Conservation (phyloP, 2,888 invertebrate species). For the Doris montereyensis region DNA sequence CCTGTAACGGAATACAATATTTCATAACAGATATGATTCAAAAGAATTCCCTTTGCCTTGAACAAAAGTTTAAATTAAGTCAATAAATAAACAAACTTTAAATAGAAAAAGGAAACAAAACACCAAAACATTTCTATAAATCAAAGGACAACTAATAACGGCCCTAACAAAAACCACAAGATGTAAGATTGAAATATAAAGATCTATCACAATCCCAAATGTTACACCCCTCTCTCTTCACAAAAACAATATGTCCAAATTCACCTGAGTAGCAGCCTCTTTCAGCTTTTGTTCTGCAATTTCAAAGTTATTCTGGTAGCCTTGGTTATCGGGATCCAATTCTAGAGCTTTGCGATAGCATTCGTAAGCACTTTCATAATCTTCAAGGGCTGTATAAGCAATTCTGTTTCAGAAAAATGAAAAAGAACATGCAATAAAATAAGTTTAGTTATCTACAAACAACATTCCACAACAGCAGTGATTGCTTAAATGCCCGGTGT, state of each 20-base stretch:
- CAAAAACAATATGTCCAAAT: conserved; percentile 6
- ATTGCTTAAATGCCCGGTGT: no score
- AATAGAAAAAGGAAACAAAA: not conserved
- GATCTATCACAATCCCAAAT: not conserved
- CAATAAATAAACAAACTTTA: not conserved
- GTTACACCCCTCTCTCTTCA: not conserved
- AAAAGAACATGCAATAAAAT: not conserved
- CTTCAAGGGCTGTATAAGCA: conserved; percentile 77
- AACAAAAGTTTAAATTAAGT: not conserved
- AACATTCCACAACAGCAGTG: no score
- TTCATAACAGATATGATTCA: not conserved
- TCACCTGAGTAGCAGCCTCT: conserved; percentile 62
- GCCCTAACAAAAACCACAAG: not conserved
- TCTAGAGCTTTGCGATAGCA: conserved; percentile 91
- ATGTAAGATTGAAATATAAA: not conserved
- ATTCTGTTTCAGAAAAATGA: conserved; percentile 55
- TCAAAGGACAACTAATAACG: not conserved
- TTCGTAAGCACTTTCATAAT: conserved; percentile 86
- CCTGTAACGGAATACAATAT: conserved; percentile 45
- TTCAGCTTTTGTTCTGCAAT: conserved; percentile 82
- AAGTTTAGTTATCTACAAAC: no score
- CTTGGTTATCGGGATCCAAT: conserved; percentile 92
- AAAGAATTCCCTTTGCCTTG: not conserved
- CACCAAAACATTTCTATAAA: not conserved
- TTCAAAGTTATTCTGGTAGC: conserved; percentile 88